Percentiles rank a stretch among this genome's conserved stretches.
phyloP scores from a whole-genome alignment of 2,113 vertebrate genomes.

The Corapipo altera region DNA sequence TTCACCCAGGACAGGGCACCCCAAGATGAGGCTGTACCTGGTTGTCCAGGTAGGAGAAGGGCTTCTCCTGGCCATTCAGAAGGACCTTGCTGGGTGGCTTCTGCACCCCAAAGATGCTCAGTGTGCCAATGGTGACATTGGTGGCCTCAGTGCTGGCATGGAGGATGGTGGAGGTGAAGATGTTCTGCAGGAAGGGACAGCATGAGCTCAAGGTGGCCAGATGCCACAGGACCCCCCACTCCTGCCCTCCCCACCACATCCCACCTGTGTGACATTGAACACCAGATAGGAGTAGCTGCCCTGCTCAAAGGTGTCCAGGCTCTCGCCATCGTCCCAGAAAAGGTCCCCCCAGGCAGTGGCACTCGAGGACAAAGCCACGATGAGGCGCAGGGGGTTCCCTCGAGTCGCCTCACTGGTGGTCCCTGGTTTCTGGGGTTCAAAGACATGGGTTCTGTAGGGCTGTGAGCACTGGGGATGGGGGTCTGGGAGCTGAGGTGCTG shows the following conservation, averaged over 20 bases:
- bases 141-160: constrained; percentile 72
- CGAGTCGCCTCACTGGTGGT: constrained; percentile 75
- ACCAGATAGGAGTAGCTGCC: constrained; percentile 78
- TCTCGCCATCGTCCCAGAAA: constrained; percentile 88
- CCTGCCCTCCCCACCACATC: neutral
- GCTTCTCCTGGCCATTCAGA: constrained; percentile 77
- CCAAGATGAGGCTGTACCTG: constrained; percentile 66
- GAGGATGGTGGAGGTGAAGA: constrained; percentile 80
- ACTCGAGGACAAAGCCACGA: constrained; percentile 71
- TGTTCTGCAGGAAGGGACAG: constrained; percentile 61
- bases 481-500: neutral
- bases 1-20: neutral
- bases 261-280: constrained; percentile 80
- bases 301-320: constrained; percentile 78
- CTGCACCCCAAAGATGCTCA: constrained; percentile 81
- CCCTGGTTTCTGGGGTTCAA: constrained; percentile 75
- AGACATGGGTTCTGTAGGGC: neutral
- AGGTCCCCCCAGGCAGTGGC: constrained; percentile 79
- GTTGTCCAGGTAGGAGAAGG: constrained; percentile 78
- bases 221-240: rapidly evolving
- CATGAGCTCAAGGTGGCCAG: neutral
- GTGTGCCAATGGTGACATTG: constrained; percentile 70
- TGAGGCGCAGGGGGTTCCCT: constrained; percentile 78
- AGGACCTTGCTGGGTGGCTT: constrained; percentile 74
- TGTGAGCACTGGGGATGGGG: rapidly evolving